Evolutionary conservation across 1,140 invertebrate species (phyloP), one percentile per base, ranked within the genome.

Genomic region (Diabrotica undecimpunctata): DNA sequence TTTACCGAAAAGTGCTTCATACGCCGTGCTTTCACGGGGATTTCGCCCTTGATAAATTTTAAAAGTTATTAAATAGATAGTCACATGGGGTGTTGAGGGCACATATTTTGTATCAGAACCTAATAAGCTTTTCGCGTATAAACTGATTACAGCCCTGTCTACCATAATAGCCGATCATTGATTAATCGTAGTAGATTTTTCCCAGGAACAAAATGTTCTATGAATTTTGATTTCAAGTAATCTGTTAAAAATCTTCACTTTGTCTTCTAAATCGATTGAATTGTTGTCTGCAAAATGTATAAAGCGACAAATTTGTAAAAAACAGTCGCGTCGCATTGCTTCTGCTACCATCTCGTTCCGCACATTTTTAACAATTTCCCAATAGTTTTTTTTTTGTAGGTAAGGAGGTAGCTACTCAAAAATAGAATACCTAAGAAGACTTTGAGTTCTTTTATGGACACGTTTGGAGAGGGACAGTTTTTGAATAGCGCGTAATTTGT

Each of bases 101-200:
- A 74, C 25, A 67, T 59, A 25, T n/a, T n/a, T 71, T 70, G 58
- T 68, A 70, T 6, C 66, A 64, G 54, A 55, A 71, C 38, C 62
- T 14, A 39, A 72, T 65, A 4, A 69, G 62, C 58, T 70, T 72
- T 6, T 66, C 66, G 38, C 55, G 50, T 35, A 72, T 72, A 38
- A 65, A 71, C 58, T 72, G 71, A 50, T 73, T 70, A 51, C 67
- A 67, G 11, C 71, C 65, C 61, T 73, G 70, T 8, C 64, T 59
- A 9, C 71, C 72, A 52, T 63, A 73, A 57, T 71, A 74, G 0
- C 65, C 51, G 13, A 65, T 65, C 56, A 65, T 52, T 7, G 63
- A 65, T 60, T 65, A 50, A 39, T 65, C 14, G 36, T 59, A 65
- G 8, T 46, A 65, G 36, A 52, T 65, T 65, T 53, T 58, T 5